Conservation (phyloP, 2,797 vertebrate genomes). For the Phrynocephalus guinanensis region DNA sequence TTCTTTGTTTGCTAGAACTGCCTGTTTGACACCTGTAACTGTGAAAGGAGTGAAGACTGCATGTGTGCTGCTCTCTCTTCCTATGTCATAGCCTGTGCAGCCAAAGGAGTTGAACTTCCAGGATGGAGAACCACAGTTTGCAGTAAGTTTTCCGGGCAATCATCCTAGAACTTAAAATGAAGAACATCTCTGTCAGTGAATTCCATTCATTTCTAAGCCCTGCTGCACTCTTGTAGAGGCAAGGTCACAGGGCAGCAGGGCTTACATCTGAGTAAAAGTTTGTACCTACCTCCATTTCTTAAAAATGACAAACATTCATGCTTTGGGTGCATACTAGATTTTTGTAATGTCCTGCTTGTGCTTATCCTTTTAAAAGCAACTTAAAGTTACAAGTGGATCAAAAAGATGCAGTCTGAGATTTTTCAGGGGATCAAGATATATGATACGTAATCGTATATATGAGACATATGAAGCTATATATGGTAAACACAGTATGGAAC, state of each 20-base stretch:
- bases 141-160: slow-evolving; percentile 64
- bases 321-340: background rate
- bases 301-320: background rate
- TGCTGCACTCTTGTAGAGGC: background rate
- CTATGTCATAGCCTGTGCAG: slow-evolving; percentile 73
- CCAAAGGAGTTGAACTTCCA: slow-evolving; percentile 63
- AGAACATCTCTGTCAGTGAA: slow-evolving; percentile 26
- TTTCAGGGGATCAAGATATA: too few relatives aligned
- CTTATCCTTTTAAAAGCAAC: background rate
- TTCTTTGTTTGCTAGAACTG: slow-evolving; percentile 83
- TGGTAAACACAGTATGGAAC: too few relatives aligned
- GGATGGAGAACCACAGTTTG: slow-evolving; percentile 72
- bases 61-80: slow-evolving; percentile 83
- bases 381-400: background rate
- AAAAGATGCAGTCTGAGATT: too few relatives aligned
- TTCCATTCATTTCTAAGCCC: slow-evolving; percentile 42
- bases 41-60: slow-evolving; percentile 91
- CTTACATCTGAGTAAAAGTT: slow-evolving; percentile 28
- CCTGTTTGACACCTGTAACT: slow-evolving; percentile 91
- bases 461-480: background rate
- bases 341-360: background rate
- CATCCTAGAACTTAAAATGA: slow-evolving; percentile 13
- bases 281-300: background rate
- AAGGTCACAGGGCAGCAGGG: slow-evolving; percentile 38
- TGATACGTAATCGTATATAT: background rate